Evolutionary conservation across 2,797 vertebrate species (phyloP).

Genomic region (Anolis apletophallus): DNA sequence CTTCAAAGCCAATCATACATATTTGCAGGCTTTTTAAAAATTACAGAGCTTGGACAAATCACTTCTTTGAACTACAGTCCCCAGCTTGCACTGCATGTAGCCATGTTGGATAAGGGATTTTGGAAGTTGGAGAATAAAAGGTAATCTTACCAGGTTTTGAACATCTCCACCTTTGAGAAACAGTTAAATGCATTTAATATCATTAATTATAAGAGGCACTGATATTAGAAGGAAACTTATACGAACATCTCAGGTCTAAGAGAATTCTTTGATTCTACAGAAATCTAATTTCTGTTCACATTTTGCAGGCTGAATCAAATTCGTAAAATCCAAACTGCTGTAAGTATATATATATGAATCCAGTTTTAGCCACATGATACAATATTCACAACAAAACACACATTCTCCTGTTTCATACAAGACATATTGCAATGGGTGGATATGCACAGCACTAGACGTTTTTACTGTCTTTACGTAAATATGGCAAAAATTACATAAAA

Average conservation of each 20-base stretch:
- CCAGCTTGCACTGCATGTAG: no score
- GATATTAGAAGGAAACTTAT: background rate
- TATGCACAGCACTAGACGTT: no score
- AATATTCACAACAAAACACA: background rate
- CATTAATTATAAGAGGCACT: background rate
- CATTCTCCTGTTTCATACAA: background rate
- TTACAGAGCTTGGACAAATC: background rate
- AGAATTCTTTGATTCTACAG: background rate
- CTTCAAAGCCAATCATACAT: slow-evolving; percentile 12
- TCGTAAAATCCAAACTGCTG: background rate
- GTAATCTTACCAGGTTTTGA: background rate
- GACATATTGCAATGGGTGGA: no score
- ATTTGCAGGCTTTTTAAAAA: background rate
- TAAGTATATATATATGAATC: background rate
- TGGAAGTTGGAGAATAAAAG: no score
- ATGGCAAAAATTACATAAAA: background rate
- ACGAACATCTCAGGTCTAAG: background rate
- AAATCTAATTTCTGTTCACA: no score
- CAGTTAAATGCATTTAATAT: background rate
- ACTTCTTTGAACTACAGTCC: no score
- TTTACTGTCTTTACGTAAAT: background rate
- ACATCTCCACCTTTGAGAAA: background rate
- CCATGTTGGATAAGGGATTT: no score
- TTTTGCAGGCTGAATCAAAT: background rate
- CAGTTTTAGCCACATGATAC: background rate